Evolutionary conservation across 1,140 invertebrate genomes (phyloP).

Genomic region (Diachasmimorpha longicaudata): DNA sequence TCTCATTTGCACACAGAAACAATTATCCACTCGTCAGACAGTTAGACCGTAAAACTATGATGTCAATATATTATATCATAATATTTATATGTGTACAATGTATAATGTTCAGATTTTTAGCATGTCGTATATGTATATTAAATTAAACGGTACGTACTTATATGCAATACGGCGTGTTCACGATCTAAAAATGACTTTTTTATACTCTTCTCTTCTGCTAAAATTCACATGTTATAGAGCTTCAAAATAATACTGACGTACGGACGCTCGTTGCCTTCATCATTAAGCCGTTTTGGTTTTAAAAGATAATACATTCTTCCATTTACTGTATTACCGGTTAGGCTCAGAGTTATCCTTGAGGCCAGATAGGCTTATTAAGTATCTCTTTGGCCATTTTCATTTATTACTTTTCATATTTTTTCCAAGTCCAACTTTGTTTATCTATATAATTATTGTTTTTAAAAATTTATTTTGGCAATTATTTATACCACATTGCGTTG

Average conservation of each 20-base stretch:
- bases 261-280: conserved; percentile 40
- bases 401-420: background rate
- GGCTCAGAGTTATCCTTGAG: background rate
- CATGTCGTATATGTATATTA: conserved; percentile 41
- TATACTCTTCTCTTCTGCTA: background rate
- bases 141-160: conserved; percentile 48
- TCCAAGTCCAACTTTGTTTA: background rate
- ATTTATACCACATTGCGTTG: conserved; percentile 39
- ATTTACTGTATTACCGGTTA: conserved; percentile 13
- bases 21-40: background rate
- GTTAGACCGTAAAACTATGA: background rate
- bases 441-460: conserved; percentile 26
- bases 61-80: background rate
- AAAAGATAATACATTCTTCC: background rate
- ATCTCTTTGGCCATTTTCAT: background rate
- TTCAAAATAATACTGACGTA: conserved; percentile 59
- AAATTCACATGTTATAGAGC: conserved; percentile 46
- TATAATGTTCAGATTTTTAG: conserved; percentile 5
- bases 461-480: conserved; percentile 32
- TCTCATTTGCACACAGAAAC: background rate
- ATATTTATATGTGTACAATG: conserved; percentile 9
- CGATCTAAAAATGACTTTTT: background rate
- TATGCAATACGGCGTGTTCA: conserved; percentile 41
- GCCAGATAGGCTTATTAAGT: background rate
- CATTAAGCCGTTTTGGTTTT: conserved; percentile 28